Percentiles rank a stretch among this genome's conserved stretches.
Evolutionary conservation across 2,113 vertebrate species (phyloP).

Genomic region (Rhynchomys soricoides): DNA sequence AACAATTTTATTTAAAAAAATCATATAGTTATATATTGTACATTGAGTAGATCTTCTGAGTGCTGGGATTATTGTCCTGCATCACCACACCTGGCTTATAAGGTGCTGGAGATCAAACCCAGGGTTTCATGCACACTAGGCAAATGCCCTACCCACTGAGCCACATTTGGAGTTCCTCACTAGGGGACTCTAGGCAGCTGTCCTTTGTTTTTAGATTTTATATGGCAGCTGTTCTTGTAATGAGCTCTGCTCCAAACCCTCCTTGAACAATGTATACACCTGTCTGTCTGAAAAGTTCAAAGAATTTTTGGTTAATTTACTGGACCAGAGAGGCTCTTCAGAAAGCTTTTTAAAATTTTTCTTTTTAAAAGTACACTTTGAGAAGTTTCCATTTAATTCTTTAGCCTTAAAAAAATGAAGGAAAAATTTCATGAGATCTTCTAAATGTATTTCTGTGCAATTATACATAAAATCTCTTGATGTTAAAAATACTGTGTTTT

Average conservation of each 20-base stretch:
- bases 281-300: background rate
- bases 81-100: background rate
- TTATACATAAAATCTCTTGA: background rate
- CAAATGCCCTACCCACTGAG: background rate
- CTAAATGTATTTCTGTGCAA: constrained; percentile 10
- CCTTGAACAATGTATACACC: background rate
- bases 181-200: background rate
- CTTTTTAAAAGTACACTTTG: background rate
- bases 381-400: background rate
- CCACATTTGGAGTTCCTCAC: background rate
- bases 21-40: background rate
- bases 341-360: background rate
- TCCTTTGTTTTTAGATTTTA: too few relatives aligned
- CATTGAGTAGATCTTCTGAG: background rate
- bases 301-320: background rate
- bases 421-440: background rate
- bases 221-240: background rate
- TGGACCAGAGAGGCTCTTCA: background rate
- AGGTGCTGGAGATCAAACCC: background rate
- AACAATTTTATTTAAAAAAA: background rate
- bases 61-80: background rate
- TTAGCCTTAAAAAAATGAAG: background rate
- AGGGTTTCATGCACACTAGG: background rate
- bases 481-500: background rate
- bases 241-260: background rate